These are phyloP conservation scores for Cyphomyrus plagiostoma DNA, from an alignment of 2,113 vertebrate genomes.

Conservation along the genomic window DNA sequence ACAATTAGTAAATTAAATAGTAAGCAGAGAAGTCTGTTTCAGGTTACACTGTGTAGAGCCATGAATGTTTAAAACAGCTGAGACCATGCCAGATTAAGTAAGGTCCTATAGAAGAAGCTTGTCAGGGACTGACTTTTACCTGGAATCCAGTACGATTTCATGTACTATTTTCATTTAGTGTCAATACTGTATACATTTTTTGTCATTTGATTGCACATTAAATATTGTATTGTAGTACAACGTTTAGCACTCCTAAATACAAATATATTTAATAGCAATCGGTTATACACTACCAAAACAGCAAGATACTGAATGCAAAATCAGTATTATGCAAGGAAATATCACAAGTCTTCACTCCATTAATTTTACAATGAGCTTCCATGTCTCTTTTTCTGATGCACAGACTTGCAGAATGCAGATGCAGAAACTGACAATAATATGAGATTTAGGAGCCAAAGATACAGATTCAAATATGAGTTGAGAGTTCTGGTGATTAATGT, in stretches of 20 bases:
- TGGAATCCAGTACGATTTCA: neutral
- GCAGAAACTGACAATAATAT: neutral
- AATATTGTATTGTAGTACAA: neutral
- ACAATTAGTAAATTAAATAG: conserved; percentile 2
- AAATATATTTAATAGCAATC: neutral
- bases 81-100: neutral
- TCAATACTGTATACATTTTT: neutral
- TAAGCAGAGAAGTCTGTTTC: conserved; percentile 2
- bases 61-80: conserved; percentile 12
- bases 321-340: neutral
- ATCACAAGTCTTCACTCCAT: neutral
- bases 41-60: conserved; percentile 13
- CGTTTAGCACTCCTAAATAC: neutral
- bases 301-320: neutral
- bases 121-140: neutral
- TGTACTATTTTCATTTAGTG: neutral
- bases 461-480: neutral
- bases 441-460: neutral
- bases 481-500: neutral
- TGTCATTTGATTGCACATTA: neutral
- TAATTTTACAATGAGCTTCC: neutral
- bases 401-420: no score
- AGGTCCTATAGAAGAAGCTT: neutral
- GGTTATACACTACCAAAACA: neutral
- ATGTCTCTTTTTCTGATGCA: neutral